phyloP scores from a whole-genome alignment of 2,797 vertebrate genomes.

The Triplophysa bombifrons region DNA sequence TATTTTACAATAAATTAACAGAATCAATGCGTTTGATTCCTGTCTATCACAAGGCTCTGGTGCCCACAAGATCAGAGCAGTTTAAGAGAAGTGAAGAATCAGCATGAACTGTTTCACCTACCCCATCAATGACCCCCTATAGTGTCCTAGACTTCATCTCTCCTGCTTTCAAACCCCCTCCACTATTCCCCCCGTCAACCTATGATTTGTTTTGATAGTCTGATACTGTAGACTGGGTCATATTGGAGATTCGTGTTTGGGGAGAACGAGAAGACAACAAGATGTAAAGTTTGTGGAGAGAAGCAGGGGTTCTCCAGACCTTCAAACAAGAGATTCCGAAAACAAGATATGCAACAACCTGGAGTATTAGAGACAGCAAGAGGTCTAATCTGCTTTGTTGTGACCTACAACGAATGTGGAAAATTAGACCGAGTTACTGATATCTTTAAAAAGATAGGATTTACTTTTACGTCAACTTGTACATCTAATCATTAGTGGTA shows the following conservation, averaged over 20 bases:
- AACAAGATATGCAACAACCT: conserved; percentile 54
- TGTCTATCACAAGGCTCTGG: conserved; percentile 20
- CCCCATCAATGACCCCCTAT: conserved; percentile 32
- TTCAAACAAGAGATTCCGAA: conserved; percentile 43
- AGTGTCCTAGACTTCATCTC: conserved; percentile 12
- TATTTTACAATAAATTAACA: not conserved
- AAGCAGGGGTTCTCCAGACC: conserved; percentile 31
- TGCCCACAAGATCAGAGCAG: not conserved
- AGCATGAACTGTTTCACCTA: conserved; percentile 32
- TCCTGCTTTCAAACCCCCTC: conserved; percentile 24
- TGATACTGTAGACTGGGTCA: conserved; percentile 24
- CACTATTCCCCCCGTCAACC: not conserved
- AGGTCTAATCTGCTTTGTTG: conserved; percentile 29
- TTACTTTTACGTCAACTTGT: conserved; percentile 11
- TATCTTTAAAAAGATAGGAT: conserved; percentile 10
- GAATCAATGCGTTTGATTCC: not conserved
- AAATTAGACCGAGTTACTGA: not conserved
- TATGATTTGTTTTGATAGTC: conserved; percentile 47
- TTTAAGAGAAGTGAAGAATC: conserved; percentile 17
- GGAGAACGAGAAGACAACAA: conserved; percentile 34
- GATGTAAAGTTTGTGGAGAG: conserved; percentile 34
- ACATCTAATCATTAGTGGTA: conserved; percentile 27
- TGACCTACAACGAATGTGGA: not conserved
- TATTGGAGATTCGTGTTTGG: conserved; percentile 43
- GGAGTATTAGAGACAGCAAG: conserved; percentile 19